phyloP scores from a whole-genome alignment of 2,888 invertebrate species.

The Philopedon plagiatum region DNA sequence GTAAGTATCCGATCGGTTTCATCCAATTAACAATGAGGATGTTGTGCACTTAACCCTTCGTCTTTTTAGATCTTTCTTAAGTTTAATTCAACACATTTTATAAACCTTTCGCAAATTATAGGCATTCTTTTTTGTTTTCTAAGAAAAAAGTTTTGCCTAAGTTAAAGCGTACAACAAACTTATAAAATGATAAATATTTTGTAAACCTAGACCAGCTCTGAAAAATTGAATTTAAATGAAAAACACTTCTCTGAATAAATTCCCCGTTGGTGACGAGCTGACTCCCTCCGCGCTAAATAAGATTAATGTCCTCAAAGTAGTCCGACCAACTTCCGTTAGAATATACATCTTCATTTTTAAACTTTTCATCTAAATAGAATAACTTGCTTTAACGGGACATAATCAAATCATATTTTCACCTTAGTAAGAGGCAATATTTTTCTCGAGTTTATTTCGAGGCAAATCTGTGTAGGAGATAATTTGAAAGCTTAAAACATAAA shows the following conservation, averaged over 20 bases:
- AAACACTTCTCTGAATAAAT: constrained; percentile 51
- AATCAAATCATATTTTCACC: constrained; percentile 11
- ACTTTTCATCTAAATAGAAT: constrained; percentile 38
- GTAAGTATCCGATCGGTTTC: no score
- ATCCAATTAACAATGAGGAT: no score
- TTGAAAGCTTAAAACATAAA: not conserved
- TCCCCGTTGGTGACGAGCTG: constrained; percentile 46
- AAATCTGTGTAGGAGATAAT: not conserved
- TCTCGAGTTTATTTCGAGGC: not conserved
- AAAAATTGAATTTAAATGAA: constrained; percentile 53
- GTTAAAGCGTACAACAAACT: not conserved
- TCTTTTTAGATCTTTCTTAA: no score
- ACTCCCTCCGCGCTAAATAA: constrained; percentile 28
- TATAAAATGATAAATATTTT: constrained; percentile 13
- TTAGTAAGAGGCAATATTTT: not conserved
- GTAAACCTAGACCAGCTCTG: not conserved
- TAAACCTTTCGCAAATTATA: not conserved
- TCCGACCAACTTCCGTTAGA: constrained; percentile 12
- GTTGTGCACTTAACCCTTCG: no score
- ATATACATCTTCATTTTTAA: constrained; percentile 40
- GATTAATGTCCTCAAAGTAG: constrained; percentile 33
- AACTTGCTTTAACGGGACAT: constrained; percentile 8
- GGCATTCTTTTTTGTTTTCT: not conserved
- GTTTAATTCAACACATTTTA: no score
- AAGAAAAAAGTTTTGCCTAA: not conserved